Percentiles rank a stretch among this genome's conserved stretches.
Conservation (phyloP, 1,140 invertebrate species). For the Globodera ellingtonae region DNA sequence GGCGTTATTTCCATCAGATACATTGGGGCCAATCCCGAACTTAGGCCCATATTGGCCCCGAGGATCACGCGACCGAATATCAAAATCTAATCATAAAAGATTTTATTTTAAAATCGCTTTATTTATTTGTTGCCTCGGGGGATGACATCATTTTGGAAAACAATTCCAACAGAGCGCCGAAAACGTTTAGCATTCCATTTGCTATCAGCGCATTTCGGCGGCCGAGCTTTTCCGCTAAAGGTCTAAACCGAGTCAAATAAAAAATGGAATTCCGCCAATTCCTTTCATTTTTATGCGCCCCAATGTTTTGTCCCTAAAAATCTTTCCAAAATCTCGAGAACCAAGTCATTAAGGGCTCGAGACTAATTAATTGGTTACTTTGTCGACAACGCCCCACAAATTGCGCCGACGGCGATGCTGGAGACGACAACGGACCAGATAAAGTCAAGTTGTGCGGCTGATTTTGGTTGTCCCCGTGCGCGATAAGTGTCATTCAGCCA, state of each 20-base stretch:
- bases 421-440: constrained; percentile 67
- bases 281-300: too few relatives aligned
- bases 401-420: constrained; percentile 67
- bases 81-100: constrained; percentile 3
- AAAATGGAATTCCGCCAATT: too few relatives aligned
- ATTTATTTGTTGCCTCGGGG: constrained; percentile 50
- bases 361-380: constrained; percentile 3
- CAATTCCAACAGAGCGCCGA: constrained; percentile 55
- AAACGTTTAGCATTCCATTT: constrained; percentile 60
- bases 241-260: neutral
- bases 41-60: constrained; percentile 65
- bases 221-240: constrained; percentile 52
- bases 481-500: constrained; percentile 61
- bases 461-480: constrained; percentile 24
- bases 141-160: constrained; percentile 50
- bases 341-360: too few relatives aligned
- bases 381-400: constrained; percentile 66
- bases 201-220: constrained; percentile 58
- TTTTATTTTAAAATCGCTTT: neutral
- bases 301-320: too few relatives aligned
- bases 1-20: constrained; percentile 67
- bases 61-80: constrained; percentile 54
- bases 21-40: constrained; percentile 66
- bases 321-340: too few relatives aligned
- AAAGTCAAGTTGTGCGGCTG: constrained; percentile 49